A percentile compares a stretch with the other conserved stretches of the same genome.
Conservation (phyloP, 64 coral and sea anemone genomes). For the Montipora efflorescens region DNA sequence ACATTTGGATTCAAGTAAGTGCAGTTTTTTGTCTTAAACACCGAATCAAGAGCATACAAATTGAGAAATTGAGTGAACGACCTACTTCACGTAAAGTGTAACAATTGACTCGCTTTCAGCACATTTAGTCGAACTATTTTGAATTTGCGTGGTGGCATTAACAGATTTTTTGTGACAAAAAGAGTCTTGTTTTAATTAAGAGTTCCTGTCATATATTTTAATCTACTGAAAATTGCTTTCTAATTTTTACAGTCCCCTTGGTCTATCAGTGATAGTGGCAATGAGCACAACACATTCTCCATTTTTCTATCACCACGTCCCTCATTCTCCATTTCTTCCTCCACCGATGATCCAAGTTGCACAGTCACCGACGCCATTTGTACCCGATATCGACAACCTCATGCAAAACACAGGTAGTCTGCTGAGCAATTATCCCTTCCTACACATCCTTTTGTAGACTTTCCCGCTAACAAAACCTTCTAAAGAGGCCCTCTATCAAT, state of each 20-base stretch:
- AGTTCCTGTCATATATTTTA: not conserved
- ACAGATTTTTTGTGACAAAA: no score
- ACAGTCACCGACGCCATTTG: constrained; percentile 51
- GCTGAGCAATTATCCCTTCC: no score
- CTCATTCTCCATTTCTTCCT: constrained; percentile 26
- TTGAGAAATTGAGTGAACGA: no score
- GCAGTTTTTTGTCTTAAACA: not conserved
- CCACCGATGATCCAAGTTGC: not conserved
- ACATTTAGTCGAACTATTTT: no score
- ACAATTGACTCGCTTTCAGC: no score
- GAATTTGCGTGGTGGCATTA: no score
- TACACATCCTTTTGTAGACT: no score
- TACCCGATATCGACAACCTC: constrained; percentile 59
- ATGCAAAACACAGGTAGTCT: not conserved
- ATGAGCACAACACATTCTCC: constrained; percentile 35
- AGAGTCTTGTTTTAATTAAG: no score
- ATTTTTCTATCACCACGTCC: constrained; percentile 23
- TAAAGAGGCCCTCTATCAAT: no score
- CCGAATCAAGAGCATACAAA: no score
- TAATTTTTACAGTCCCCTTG: not conserved
- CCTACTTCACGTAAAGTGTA: no score
- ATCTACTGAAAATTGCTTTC: not conserved
- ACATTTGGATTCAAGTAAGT: not conserved
- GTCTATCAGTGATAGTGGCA: not conserved
- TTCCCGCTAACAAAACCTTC: no score